Evolutionary conservation across 1,140 invertebrate species (phyloP), one percentile per base, ranked within the genome.

Genomic region (Cylas formicarius): DNA sequence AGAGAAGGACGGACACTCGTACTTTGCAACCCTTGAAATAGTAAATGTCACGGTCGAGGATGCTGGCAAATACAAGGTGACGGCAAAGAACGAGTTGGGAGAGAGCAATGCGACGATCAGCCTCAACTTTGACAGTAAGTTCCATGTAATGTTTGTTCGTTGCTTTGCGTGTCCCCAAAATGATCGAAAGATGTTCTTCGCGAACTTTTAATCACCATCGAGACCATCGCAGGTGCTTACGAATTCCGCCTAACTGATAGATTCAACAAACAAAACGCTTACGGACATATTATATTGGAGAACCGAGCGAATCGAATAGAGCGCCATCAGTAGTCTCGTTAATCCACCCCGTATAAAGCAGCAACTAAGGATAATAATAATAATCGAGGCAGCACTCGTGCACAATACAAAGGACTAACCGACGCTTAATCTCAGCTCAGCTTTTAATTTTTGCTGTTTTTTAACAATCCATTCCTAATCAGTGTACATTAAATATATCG

Each of bases 71-170:
- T 95, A 95, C 70, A 88, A 91, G 75, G 90, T 94, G 56, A 92
- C 87, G 53, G 90, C 90, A 56, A 94, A 94, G 70, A 95, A 95
- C 73, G 90, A 94, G 69, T 79, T 95, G 52, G 91, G 91, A 63
- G 91, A 95, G 72, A 92, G 88, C 63, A 94, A 94, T 68, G 91
- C 91, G 23, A 91, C 90, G 23, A 95, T 95, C 68, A 94, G 88
- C 68, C 79, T 95, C 38, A 95, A 95, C 73, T 95, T 95, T 75
- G 92, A 97, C 78, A 93, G 91, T 94, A 82, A 92, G 89, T 89
- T 60, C 19, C 33, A 47, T 48, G 48, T 53, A 39, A 29, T 54
- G 46, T 51, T 42, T 53, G 43, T 50, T 55, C 41, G 44, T 53
- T 50, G 53, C 52, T 58, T 58, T 56, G 51, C 45, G 48, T 54